phyloP scores from a whole-genome alignment of 2,888 invertebrate species.

The Pristionchus mayeri region DNA sequence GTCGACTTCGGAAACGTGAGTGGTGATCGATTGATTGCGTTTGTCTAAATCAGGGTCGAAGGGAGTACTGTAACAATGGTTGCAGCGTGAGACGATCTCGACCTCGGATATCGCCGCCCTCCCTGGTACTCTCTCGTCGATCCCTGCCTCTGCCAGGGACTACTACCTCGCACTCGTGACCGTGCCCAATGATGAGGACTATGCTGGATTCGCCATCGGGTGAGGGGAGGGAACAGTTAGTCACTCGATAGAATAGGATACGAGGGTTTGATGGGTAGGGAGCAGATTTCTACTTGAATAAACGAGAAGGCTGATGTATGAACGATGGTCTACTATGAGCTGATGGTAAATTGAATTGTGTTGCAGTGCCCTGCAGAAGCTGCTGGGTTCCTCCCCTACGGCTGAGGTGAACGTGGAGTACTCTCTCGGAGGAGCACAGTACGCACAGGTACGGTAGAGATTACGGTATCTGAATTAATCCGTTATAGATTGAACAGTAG shows the following conservation, averaged over 20 bases:
- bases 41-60: no score
- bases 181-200: conserved; percentile 84
- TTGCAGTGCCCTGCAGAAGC: conserved; percentile 44
- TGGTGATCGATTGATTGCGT: conserved; percentile 49
- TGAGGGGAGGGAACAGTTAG: not conserved
- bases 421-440: conserved; percentile 61
- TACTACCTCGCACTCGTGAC: conserved; percentile 88
- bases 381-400: conserved; percentile 56
- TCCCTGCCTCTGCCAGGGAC: conserved; percentile 85
- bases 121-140: conserved; percentile 85
- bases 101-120: conserved; percentile 86
- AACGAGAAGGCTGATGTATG: not conserved
- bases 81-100: conserved; percentile 84
- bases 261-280: no score
- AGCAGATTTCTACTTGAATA: no score
- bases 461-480: not conserved
- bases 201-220: conserved; percentile 51
- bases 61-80: not conserved
- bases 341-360: not conserved
- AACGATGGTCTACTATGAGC: not conserved
- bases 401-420: conserved; percentile 73
- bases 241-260: not conserved
- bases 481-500: conserved; percentile 35
- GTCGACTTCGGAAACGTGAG: conserved; percentile 93
- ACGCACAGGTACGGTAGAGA: conserved; percentile 58